Evolutionary conservation across 1,140 invertebrate genomes (phyloP), one percentile per base, ranked within the genome.

Genomic region (Drosophila nasuta): DNA sequence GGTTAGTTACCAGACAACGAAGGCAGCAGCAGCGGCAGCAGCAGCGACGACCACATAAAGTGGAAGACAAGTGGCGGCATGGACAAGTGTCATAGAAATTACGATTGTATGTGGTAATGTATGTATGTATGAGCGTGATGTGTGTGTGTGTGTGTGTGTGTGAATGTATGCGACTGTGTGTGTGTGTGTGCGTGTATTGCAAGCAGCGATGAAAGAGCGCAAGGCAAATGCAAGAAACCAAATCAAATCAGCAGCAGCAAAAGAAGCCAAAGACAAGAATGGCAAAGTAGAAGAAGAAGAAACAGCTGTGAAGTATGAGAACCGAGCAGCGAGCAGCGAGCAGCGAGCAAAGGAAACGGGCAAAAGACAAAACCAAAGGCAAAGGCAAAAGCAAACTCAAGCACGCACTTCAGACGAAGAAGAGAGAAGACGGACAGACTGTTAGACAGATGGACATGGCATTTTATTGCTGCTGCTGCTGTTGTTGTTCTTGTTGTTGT

Each of bases 1-100:
- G 72, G 43, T 73, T 66, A 62, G 43, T 63, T 73, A 46, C 48
- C 17, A 54, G 35, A 49, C 45, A 51, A 17, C 49, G 28, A n/a
- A 43, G 56, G 70, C 46, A 66, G 45, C 48, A 62, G 33, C 45
- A 13, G 43, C 5, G 7, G 38, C 65, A 70, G 46, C 81, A 75
- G 56, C 75, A 64, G 68, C 48, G 41, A 38, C 73, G 63, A 80
- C 80, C 82, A 72, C 83, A 88, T 88, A 83, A 87, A 87, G 82
- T 87, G 82, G 82, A 88, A 82, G 82, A 88, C 82, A 88, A 87
- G 82, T 87, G 82, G 83, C 83, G 73, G 82, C 82, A 69, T 80
- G 83, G 83, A 87, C 82, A 87, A 87, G 82, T 87, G 82, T 75
- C 83, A 87, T 87, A 87, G 82, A 87, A 87, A 88, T 82, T 82